Percentiles rank a stretch among this genome's conserved stretches.
These are phyloP conservation scores for Sphaerophoria rueppellii DNA, from an alignment of 2,888 invertebrate genomes.

Conservation along the genomic window DNA sequence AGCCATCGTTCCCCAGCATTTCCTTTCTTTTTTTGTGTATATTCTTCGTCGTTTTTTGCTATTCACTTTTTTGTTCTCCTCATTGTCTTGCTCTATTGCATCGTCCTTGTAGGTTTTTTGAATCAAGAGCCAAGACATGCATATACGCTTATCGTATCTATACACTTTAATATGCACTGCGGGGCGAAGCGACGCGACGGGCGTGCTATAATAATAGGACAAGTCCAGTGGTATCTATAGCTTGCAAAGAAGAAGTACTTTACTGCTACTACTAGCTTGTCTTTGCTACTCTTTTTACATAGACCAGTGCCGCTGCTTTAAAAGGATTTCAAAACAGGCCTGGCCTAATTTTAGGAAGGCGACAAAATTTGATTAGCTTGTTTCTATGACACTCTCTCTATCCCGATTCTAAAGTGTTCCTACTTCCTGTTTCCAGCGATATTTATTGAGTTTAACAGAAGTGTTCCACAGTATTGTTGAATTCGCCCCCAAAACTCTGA, in stretches of 20 bases:
- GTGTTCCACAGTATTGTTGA: too few relatives aligned
- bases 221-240: slow-evolving; percentile 32
- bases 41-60: slow-evolving; percentile 34
- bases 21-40: slow-evolving; percentile 30
- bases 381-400: too few relatives aligned
- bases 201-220: slow-evolving; percentile 36
- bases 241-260: too few relatives aligned
- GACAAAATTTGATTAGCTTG: too few relatives aligned
- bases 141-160: slow-evolving; percentile 28
- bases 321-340: too few relatives aligned
- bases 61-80: slow-evolving; percentile 34
- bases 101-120: slow-evolving; percentile 71
- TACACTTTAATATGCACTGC: not conserved
- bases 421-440: too few relatives aligned
- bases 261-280: slow-evolving; percentile 44
- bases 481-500: too few relatives aligned
- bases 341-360: too few relatives aligned
- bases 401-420: too few relatives aligned
- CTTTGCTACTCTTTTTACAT: slow-evolving; percentile 2
- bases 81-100: slow-evolving; percentile 72
- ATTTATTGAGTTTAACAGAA: too few relatives aligned
- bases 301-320: not conserved
- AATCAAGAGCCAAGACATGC: slow-evolving; percentile 72
- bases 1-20: slow-evolving; percentile 43
- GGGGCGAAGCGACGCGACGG: not conserved